A percentile compares a stretch with the other conserved stretches of the same genome.
Evolutionary conservation across 2,113 vertebrate species (phyloP).

Genomic region (Crotalus horridus): DNA sequence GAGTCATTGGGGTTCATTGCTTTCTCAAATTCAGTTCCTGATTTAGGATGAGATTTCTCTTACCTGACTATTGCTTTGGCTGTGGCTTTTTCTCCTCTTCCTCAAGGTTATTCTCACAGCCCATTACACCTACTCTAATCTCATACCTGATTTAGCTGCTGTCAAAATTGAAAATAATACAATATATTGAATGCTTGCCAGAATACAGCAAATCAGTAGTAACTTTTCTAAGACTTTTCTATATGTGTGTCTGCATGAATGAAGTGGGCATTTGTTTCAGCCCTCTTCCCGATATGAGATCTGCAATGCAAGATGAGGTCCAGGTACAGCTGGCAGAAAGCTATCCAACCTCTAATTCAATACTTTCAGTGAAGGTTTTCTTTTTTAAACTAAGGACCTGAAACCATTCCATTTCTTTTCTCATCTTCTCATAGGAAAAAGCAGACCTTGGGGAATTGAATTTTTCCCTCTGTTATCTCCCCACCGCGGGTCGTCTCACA

Average conservation of each 20-base stretch:
- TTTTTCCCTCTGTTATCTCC: slow-evolving; percentile 94
- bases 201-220: not conserved
- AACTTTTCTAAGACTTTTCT: not conserved
- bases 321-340: not conserved
- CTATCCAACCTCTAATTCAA: not conserved
- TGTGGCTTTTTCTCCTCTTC: not conserved
- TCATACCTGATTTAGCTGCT: not conserved
- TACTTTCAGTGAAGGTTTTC: not conserved
- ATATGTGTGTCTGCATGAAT: not conserved
- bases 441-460: slow-evolving; percentile 94
- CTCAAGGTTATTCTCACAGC: not conserved
- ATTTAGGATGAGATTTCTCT: not conserved
- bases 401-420: not conserved
- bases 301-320: not conserved
- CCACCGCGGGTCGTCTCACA: slow-evolving; percentile 88
- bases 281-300: no score
- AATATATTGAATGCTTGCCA: not conserved
- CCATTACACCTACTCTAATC: not conserved
- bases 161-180: not conserved
- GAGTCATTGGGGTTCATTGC: not conserved
- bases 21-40: not conserved
- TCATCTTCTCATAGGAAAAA: slow-evolving; percentile 77
- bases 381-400: not conserved
- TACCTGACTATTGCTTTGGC: not conserved
- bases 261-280: not conserved